Base-by-base conservation (phyloP, 1,140 invertebrate species). In the Eurosta solidaginis region DNA sequence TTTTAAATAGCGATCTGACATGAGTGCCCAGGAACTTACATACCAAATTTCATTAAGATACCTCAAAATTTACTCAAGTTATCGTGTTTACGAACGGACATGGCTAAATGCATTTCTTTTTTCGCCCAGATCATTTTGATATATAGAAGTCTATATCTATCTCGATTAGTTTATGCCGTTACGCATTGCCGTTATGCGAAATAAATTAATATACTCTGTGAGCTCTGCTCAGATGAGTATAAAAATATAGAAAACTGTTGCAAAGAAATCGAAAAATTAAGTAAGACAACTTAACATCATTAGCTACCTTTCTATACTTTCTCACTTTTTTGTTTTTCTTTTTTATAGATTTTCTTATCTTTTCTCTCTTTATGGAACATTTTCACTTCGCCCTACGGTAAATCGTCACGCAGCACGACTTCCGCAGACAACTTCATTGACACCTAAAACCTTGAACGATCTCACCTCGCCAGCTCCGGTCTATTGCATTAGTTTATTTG, bases 401-500 rank as follows among this genome's bases (percentile, higher is more conserved):
- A 3, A 68, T 22, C n/a, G 33, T 20, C n/a, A 40, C 17, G 59
- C 25, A 29, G 59, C n/a, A 17, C n/a, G n/a, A n/a, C 45, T 17
- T 47, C 33, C n/a, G 7, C n/a, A 20, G 59, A 40, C 25, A 68
- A 36, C 33, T 68, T 7, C 59, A 40, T 68, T 20, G 33, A 40
- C 59, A 68, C 17, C 59, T n/a, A 40, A 68, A 68, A 68, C 59
- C 59, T 68, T 68, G 59, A 42, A 68, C 27, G 59, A n/a, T n/a
- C 33, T 22, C 17, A 68, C 33, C 59, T 68, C 40, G 17, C 29
- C n/a, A 40, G 59, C 40, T 68, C 29, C 33, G 59, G 33, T 68
- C 29, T 40, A 40, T 22, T 20, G 17, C n/a, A 20, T n/a, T 68
- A 17, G 27, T 33, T 20, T 40, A 36, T 22, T 59, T 22, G 33